Evolutionary conservation across 2,113 vertebrate genomes (phyloP), one percentile per base, ranked within the genome.

Genomic region (Corythoichthys haematopterus): DNA sequence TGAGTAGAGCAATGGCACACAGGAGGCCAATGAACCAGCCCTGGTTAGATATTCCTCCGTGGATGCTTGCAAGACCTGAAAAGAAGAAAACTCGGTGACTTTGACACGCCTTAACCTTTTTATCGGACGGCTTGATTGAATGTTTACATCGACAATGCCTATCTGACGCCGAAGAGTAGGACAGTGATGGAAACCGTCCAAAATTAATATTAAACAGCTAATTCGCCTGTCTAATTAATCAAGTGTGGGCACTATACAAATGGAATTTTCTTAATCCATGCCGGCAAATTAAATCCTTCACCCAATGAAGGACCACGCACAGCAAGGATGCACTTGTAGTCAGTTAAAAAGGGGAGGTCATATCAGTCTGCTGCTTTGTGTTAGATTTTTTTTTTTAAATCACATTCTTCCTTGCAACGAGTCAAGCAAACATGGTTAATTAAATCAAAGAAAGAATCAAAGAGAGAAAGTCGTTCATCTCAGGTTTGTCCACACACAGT

Each of bases 21-120:
- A 99, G 96, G 83, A 99, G 69, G 69, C 97, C 97, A 74, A 99
- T 97, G 80, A 98, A 98, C 97, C 97, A 99, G 74, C 97, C 94
- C 88, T 96, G 94, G 56, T 94, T 95, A 72, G 95, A 93, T 79
- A 98, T 94, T 81, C 94, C 92, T 15, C 92, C 93, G 0, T 95
- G 94, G 77, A 94, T 84, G 74, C 94, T 94, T 59, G 93, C 92
- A n/a, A 93, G 91, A 86, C 93, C 95, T 98, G 89, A 73, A 16
- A 64, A 74, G 81, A 70, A 86, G 67, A 87, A 80, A 12, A 70
- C 46, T 36, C 53, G 0, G 53, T 88, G 89, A 89, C 84, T 85
- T 84, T 86, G 82, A 89, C 85, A 77, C 57, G 51, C 71, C 80
- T 79, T 79, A 67, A 78, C 83, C 80, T 87, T 86, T 88, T 77